Evolutionary conservation across 2,797 vertebrate genomes (phyloP).

Genomic region (Takifugu ocellatus): DNA sequence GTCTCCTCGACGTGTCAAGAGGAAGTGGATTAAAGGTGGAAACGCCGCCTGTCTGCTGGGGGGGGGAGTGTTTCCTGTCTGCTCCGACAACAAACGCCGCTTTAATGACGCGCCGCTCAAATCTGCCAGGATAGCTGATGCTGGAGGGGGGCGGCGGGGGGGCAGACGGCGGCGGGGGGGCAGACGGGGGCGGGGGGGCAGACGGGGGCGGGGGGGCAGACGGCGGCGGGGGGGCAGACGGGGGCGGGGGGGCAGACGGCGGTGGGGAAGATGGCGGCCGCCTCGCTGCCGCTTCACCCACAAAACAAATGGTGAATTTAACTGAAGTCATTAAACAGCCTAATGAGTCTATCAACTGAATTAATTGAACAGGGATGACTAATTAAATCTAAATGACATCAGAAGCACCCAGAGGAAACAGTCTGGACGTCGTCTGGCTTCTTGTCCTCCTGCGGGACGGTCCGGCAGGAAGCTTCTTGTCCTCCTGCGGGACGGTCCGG

Average conservation of each 20-base stretch:
- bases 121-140: conserved; percentile 7
- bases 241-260: background rate
- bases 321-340: conserved; percentile 60
- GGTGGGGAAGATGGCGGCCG: too few species aligned
- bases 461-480: too few species aligned
- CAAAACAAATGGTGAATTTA: conserved; percentile 38
- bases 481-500: too few species aligned
- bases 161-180: too few species aligned
- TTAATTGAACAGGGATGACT: conserved; percentile 59
- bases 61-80: conserved; percentile 32
- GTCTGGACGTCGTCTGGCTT: too few species aligned
- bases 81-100: conserved; percentile 17
- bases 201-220: background rate
- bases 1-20: conserved; percentile 73
- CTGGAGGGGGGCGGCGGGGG: background rate
- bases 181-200: background rate
- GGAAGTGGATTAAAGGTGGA: conserved; percentile 66
- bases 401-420: too few species aligned
- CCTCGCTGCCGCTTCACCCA: background rate
- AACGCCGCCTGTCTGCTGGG: conserved; percentile 39
- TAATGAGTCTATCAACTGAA: conserved; percentile 58
- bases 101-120: conserved; percentile 14
- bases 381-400: conserved; percentile 60
- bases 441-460: too few species aligned
- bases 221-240: too few species aligned